phyloP scores from a whole-genome alignment of 2,797 vertebrate genomes.

The Gambusia yucatana region DNA sequence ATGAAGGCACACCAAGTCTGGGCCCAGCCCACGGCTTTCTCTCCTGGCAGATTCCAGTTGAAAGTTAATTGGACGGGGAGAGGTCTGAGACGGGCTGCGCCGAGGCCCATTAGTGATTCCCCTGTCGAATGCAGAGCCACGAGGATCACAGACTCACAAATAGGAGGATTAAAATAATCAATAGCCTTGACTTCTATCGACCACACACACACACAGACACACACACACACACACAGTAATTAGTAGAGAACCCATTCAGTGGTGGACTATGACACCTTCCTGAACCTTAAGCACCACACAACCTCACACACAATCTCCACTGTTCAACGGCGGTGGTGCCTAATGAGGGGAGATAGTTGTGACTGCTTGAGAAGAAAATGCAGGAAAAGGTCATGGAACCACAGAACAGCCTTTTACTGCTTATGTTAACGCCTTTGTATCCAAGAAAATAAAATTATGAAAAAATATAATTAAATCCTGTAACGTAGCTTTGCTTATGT shows the following conservation, averaged over 20 bases:
- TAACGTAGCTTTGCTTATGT: neutral
- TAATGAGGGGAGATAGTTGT: constrained; percentile 84
- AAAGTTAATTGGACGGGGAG: constrained; percentile 87
- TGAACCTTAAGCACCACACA: constrained; percentile 53
- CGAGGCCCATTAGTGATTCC: constrained; percentile 87
- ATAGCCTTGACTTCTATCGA: constrained; percentile 86
- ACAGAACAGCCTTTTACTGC: constrained; percentile 54
- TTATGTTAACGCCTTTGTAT: constrained; percentile 42
- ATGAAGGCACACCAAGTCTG: constrained; percentile 49
- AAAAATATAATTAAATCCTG: neutral
- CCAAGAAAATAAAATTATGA: neutral
- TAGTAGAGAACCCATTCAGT: constrained; percentile 82
- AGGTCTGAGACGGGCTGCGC: constrained; percentile 83
- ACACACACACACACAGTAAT: constrained; percentile 75
- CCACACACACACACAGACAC: constrained; percentile 71
- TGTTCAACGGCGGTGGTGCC: constrained; percentile 54
- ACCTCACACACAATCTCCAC: constrained; percentile 58
- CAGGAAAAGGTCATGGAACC: constrained; percentile 81
- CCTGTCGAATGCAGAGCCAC: constrained; percentile 84
- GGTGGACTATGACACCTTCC: constrained; percentile 79
- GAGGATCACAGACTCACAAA: constrained; percentile 90
- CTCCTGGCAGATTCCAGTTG: constrained; percentile 81
- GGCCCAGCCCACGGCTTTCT: constrained; percentile 63
- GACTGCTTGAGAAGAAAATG: constrained; percentile 74
- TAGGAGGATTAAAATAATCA: constrained; percentile 90